Evolutionary conservation across 1,140 invertebrate species (phyloP), one percentile per base, ranked within the genome.

Genomic region (Pomacea maculata): DNA sequence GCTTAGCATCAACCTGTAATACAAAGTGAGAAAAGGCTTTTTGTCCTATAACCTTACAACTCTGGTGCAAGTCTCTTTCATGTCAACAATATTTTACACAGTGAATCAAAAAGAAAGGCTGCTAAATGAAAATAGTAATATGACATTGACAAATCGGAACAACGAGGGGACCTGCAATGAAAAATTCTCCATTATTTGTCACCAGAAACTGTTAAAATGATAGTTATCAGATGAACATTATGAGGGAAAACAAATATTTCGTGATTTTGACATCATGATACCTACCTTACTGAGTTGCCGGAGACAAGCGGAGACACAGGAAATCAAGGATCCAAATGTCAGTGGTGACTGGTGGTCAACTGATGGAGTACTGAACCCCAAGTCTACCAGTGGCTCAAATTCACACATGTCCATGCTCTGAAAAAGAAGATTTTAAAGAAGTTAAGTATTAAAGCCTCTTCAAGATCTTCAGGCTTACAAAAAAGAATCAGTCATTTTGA

Each of bases 241-340:
- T 5, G 15, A 61, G 57, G 11, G 1, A 61, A 61, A 61, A 14
- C 3, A 61, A 61, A 61, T 17, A 61, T 8, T 2, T 61, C 15
- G 57, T 17, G 15, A 17, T 61, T 17, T 61, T 17, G 9, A 61
- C 11, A 61, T 61, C 9, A 9, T 17, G 15, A 61, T 61, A 72
- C 67, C 61, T 86, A 91, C 90, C 86, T 90, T 90, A 19, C 83
- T 83, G 21, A 91, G 80, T 1, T 85, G 72, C 57, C 85, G 79
- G 5, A 91, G 80, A 82, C 89, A 90, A 25, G 87, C 83, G 64
- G 86, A 89, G 34, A 90, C 83, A 83, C 88, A 89, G 6, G 90
- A 85, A 25, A 91, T 83, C 21, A 91, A 82, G 45, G 89, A 90
- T 45, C 91, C 91, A 83, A 91, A 91, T 54, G 87, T 82, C 17